These are phyloP conservation scores for Parasteatoda tepidariorum DNA, from an alignment of 1,140 invertebrate genomes.

Conservation along the genomic window DNA sequence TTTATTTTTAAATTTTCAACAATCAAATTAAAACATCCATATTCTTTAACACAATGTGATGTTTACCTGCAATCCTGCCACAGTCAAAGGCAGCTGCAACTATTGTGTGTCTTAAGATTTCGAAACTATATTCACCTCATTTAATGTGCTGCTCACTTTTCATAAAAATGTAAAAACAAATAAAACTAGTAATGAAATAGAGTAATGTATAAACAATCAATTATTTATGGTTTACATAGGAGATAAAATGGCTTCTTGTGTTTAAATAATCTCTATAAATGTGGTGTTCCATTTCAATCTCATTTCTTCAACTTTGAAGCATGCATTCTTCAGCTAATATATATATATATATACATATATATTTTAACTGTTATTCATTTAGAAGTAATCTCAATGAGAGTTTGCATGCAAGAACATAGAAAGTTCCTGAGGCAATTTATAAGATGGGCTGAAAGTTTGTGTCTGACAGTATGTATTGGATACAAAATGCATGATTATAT, in stretches of 20 bases:
- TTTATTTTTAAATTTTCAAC: too few relatives aligned
- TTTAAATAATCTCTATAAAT: conserved; percentile 54
- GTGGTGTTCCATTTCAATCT: conserved; percentile 47
- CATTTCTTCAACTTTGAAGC: conserved; percentile 28
- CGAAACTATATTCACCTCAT: conserved; percentile 54
- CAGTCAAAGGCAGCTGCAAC: conserved; percentile 54
- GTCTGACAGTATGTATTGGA: conserved; percentile 59
- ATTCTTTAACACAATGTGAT: conserved; percentile 30
- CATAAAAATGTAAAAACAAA: conserved; percentile 36
- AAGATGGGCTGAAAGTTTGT: conserved; percentile 40
- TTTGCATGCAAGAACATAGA: conserved; percentile 52
- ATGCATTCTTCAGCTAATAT: conserved; percentile 52
- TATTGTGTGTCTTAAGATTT: conserved; percentile 46
- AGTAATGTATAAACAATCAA: conserved; percentile 43
- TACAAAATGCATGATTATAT: conserved; percentile 54
- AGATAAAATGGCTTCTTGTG: conserved; percentile 38
- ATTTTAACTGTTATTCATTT: conserved; percentile 57
- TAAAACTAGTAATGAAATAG: too few relatives aligned
- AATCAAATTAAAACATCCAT: too few relatives aligned
- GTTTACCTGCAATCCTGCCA: conserved; percentile 59
- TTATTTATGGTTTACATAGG: conserved; percentile 40
- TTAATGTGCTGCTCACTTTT: conserved; percentile 43
- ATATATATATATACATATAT: too few relatives aligned
- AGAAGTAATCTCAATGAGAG: conserved; percentile 60
- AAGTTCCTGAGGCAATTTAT: conserved; percentile 51